Conservation (phyloP, 2,113 vertebrate genomes). For the Petrocephalus zakoni region DNA sequence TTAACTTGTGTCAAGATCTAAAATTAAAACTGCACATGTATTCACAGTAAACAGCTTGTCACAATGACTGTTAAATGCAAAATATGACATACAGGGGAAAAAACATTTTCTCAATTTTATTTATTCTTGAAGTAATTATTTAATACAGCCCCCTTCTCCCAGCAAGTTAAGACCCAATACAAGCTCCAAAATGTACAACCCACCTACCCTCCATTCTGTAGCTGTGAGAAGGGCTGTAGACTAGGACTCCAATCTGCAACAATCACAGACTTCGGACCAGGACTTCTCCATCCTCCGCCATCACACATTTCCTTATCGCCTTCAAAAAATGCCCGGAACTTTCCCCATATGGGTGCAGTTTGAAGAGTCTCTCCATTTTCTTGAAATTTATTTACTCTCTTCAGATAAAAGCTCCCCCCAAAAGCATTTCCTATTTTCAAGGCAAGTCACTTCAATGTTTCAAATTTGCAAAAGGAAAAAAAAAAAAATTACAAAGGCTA, state of each 20-base stretch:
- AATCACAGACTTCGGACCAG: constrained; percentile 62
- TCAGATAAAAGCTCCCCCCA: constrained; percentile 33
- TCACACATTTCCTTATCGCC: constrained; percentile 56
- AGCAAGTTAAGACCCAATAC: neutral
- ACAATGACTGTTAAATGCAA: neutral
- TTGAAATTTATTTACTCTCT: constrained; percentile 54
- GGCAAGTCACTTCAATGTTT: constrained; percentile 55
- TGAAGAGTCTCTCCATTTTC: constrained; percentile 65
- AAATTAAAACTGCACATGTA: constrained; percentile 2
- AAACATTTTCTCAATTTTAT: constrained; percentile 55
- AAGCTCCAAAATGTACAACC: neutral
- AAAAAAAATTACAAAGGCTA: constrained; percentile 49
- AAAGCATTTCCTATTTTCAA: constrained; percentile 51
- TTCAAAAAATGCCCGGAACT: constrained; percentile 70
- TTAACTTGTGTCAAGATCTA: neutral
- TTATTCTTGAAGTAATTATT: constrained; percentile 72
- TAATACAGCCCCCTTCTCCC: neutral
- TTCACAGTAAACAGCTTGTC: neutral
- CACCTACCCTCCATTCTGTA: neutral
- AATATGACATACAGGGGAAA: neutral
- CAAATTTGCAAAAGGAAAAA: constrained; percentile 62
- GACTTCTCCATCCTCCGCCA: constrained; percentile 48
- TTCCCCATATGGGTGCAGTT: constrained; percentile 44
- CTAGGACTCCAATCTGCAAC: constrained; percentile 62
- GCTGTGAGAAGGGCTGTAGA: constrained; percentile 52